These are phyloP conservation scores for Drosophila pachea DNA, from an alignment of 1,140 invertebrate species.

Conservation along the genomic window DNA sequence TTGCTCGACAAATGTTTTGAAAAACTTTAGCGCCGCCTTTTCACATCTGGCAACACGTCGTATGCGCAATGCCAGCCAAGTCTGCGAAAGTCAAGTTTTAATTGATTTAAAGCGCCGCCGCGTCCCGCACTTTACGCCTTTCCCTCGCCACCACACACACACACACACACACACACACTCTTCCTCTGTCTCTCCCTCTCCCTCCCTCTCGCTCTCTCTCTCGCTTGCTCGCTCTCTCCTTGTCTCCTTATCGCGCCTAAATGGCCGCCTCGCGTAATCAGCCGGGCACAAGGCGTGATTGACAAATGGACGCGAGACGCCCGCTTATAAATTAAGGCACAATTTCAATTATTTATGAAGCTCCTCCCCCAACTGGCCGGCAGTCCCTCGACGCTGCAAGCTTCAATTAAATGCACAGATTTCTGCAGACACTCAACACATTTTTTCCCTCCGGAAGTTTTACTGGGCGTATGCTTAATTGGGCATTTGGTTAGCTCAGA, in stretches of 20 bases:
- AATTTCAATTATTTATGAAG: slow-evolving; percentile 62
- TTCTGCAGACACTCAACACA: slow-evolving; percentile 33
- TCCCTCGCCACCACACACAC: neutral
- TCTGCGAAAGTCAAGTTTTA: slow-evolving; percentile 64
- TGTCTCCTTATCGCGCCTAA: slow-evolving; percentile 30
- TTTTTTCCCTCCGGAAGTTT: slow-evolving; percentile 33
- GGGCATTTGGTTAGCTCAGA: slow-evolving; percentile 29
- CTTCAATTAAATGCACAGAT: slow-evolving; percentile 74
- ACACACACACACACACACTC: too few species aligned
- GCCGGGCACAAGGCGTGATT: slow-evolving; percentile 32
- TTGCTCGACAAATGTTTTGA: slow-evolving; percentile 21
- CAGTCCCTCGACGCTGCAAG: slow-evolving; percentile 22
- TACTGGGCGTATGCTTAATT: slow-evolving; percentile 53
- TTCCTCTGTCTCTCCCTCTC: too few species aligned
- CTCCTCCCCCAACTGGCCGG: slow-evolving; percentile 20
- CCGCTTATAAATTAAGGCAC: slow-evolving; percentile 22
- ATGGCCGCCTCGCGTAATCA: slow-evolving; percentile 48
- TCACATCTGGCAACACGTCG: slow-evolving; percentile 46
- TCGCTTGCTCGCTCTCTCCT: too few species aligned
- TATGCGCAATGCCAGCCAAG: slow-evolving; percentile 48
- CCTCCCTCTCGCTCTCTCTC: too few species aligned
- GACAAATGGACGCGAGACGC: slow-evolving; percentile 14
- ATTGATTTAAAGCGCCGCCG: slow-evolving; percentile 67
- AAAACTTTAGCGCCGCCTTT: slow-evolving; percentile 33
- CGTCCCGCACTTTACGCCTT: slow-evolving; percentile 10